A percentile compares a stretch with the other conserved stretches of the same genome.
These are phyloP conservation scores for Drosophila prosaltans DNA, from an alignment of 1,140 invertebrate genomes.

Conservation along the genomic window DNA sequence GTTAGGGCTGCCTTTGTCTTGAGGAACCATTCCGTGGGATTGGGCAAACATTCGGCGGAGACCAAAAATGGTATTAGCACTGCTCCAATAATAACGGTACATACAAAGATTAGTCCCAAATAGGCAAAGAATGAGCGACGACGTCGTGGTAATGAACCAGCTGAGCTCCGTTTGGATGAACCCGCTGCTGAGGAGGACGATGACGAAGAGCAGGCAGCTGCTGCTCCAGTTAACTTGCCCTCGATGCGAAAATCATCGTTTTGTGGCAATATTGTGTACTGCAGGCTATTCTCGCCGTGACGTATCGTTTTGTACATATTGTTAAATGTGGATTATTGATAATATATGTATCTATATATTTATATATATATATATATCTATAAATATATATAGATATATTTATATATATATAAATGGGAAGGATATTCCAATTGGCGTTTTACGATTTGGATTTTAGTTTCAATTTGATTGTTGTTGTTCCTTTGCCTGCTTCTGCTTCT, in stretches of 20 bases:
- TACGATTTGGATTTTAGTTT: slow-evolving; percentile 1
- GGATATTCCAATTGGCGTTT: slow-evolving; percentile 15
- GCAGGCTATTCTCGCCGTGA: slow-evolving; percentile 89
- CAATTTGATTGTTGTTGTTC: slow-evolving; percentile 34
- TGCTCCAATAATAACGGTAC: slow-evolving; percentile 79
- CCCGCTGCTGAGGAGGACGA: slow-evolving; percentile 32
- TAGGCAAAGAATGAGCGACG: slow-evolving; percentile 79
- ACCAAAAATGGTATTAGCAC: slow-evolving; percentile 78
- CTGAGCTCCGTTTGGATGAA: slow-evolving; percentile 25
- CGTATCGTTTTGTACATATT: slow-evolving; percentile 90
- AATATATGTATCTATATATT: not conserved
- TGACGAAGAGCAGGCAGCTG: slow-evolving; percentile 27
- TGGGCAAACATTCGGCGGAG: slow-evolving; percentile 76
- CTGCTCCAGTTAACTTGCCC: slow-evolving; percentile 83
- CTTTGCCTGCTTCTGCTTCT: slow-evolving; percentile 54
- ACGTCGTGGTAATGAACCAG: slow-evolving; percentile 43
- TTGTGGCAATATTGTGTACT: slow-evolving; percentile 89
- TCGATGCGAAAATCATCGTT: slow-evolving; percentile 87
- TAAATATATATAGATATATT: not conserved
- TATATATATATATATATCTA: not conserved
- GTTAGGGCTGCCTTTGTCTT: slow-evolving; percentile 78
- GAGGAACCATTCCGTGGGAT: slow-evolving; percentile 82
- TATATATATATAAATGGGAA: not conserved
- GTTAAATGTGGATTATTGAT: not conserved
- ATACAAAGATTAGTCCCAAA: slow-evolving; percentile 77